Conservation (phyloP, 2,113 vertebrate genomes). For the Hemicordylus capensis region DNA sequence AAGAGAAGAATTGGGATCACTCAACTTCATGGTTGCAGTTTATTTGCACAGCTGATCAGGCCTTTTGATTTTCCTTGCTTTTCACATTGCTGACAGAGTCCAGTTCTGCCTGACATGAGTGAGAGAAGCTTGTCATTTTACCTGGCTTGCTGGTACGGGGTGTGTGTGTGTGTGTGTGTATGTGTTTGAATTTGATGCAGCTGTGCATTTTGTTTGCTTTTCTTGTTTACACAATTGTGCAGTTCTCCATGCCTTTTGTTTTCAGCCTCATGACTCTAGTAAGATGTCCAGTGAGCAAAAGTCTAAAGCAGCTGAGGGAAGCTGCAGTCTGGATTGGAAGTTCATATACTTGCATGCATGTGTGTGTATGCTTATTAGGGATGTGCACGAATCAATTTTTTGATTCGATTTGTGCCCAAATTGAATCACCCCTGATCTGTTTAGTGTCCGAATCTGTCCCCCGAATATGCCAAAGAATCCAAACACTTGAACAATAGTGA, state of each 20-base stretch:
- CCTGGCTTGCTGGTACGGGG: not conserved
- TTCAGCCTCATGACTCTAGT: not conserved
- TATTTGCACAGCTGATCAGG: not conserved
- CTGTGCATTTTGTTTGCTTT: not conserved
- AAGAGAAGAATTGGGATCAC: not conserved
- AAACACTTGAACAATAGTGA: no score
- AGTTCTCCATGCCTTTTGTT: not conserved
- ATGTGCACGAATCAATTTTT: no score
- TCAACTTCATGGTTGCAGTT: not conserved
- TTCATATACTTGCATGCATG: not conserved
- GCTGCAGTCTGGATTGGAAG: not conserved
- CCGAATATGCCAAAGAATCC: no score
- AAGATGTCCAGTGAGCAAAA: not conserved
- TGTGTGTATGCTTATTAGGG: no score
- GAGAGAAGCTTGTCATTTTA: not conserved
- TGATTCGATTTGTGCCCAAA: no score
- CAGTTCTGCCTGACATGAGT: not conserved
- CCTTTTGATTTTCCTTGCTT: not conserved
- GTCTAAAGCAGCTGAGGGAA: not conserved
- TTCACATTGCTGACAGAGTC: not conserved
- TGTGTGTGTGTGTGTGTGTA: no score
- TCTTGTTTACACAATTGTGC: not conserved
- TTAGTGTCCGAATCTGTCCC: no score
- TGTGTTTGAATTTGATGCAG: no score
- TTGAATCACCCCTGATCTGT: no score